A percentile compares a stretch with the other conserved stretches of the same genome.
Evolutionary conservation across 2,888 invertebrate species (phyloP).

Genomic region (Craniophora ligustri): DNA sequence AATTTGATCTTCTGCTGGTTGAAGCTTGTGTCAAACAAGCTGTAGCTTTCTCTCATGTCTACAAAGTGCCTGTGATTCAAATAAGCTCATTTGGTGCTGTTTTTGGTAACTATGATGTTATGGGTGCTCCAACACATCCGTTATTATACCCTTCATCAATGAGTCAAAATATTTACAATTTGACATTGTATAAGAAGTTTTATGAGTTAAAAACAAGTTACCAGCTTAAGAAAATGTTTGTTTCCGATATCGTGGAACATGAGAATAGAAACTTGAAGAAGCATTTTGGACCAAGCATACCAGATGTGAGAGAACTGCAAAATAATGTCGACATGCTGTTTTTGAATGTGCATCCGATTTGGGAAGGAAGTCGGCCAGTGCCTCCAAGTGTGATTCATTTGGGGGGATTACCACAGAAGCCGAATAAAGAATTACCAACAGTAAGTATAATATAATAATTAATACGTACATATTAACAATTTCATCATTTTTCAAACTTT

Average conservation of each 20-base stretch:
- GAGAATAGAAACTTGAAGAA: conserved; percentile 34
- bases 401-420: conserved; percentile 63
- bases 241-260: conserved; percentile 42
- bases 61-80: conserved; percentile 65
- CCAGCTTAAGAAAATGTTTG: conserved; percentile 15
- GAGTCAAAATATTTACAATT: conserved; percentile 48
- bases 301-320: conserved; percentile 50
- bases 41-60: conserved; percentile 55
- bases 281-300: conserved; percentile 58
- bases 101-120: conserved; percentile 35
- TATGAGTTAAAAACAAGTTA: conserved; percentile 39
- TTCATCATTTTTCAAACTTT: too few relatives aligned
- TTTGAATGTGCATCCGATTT: conserved; percentile 73
- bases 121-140: conserved; percentile 63
- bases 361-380: conserved; percentile 69
- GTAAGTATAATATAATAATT: conserved; percentile 5
- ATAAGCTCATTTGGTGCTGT: conserved; percentile 62
- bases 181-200: conserved; percentile 62
- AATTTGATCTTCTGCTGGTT: conserved; percentile 64
- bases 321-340: conserved; percentile 73
- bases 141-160: conserved; percentile 55
- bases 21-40: conserved; percentile 55
- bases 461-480: too few relatives aligned
- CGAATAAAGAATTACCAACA: conserved; percentile 24
- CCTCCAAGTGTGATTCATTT: conserved; percentile 74